Evolutionary conservation across 2,797 vertebrate genomes (phyloP).

Genomic region (Pseudochirops corinnae): DNA sequence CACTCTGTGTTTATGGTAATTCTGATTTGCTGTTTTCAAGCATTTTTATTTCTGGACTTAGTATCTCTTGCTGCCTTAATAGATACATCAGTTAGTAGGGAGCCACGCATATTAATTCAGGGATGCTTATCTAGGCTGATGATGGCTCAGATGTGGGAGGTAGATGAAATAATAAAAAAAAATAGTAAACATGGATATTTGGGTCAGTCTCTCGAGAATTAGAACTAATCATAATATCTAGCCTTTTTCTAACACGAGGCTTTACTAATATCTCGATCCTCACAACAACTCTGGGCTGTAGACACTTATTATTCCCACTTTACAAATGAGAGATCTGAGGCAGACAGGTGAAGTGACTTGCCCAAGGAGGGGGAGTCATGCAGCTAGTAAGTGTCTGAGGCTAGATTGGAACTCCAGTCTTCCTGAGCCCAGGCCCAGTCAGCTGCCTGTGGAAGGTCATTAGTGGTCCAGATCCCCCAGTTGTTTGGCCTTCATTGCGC

Average conservation of each 20-base stretch:
- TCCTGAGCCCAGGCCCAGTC: neutral
- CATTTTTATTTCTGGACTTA: constrained; percentile 3
- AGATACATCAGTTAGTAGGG: neutral
- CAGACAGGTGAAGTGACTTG: neutral
- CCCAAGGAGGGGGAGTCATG: neutral
- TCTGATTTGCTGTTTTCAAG: neutral
- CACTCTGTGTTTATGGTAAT: constrained; percentile 6
- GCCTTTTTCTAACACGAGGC: neutral
- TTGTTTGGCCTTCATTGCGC: neutral
- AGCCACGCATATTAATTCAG: constrained; percentile 19
- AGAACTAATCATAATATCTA: neutral
- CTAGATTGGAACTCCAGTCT: neutral
- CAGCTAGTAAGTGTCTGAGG: neutral
- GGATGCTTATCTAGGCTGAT: constrained; percentile 13
- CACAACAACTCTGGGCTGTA: neutral
- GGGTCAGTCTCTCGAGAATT: neutral
- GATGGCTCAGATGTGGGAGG: constrained; percentile 27
- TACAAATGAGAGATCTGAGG: neutral
- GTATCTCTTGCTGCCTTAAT: neutral
- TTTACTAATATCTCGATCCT: neutral
- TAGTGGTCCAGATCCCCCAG: neutral
- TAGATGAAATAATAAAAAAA: neutral
- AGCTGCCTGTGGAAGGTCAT: neutral
- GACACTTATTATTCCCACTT: neutral
- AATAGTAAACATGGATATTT: neutral